Evolutionary conservation across 2,888 invertebrate species (phyloP).

Genomic region (Apodemia duryi): DNA sequence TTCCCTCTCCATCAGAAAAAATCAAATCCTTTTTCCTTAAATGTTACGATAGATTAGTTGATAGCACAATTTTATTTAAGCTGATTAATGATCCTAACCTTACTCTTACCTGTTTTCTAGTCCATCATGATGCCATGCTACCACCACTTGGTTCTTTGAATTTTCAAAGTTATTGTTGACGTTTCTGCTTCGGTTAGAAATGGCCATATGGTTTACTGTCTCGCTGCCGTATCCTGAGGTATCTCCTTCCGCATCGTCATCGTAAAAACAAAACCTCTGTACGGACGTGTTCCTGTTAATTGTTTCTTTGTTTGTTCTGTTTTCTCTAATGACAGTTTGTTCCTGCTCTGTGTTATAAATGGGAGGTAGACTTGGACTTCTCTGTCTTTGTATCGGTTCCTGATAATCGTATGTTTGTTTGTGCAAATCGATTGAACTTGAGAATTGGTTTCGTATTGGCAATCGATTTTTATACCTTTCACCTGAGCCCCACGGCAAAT

Average conservation of each 20-base stretch:
- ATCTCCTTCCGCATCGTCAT: conserved; percentile 83
- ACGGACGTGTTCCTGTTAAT: conserved; percentile 62
- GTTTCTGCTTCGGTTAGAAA: conserved; percentile 43
- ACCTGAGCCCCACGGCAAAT: conserved; percentile 86
- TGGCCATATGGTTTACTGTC: conserved; percentile 78
- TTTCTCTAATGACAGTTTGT: conserved; percentile 51
- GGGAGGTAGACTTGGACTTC: conserved; percentile 85
- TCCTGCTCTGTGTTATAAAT: conserved; percentile 72
- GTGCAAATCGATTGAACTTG: conserved; percentile 66
- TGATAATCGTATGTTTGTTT: conserved; percentile 67
- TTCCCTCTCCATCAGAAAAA: too few species aligned
- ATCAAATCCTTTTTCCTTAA: too few species aligned
- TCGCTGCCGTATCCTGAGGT: conserved; percentile 93
- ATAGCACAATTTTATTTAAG: too few species aligned
- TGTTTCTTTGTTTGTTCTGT: conserved; percentile 45
- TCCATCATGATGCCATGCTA: conserved; percentile 68
- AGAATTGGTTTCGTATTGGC: conserved; percentile 70
- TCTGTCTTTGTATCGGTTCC: conserved; percentile 64
- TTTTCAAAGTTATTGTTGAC: conserved; percentile 42
- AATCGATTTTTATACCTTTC: conserved; percentile 64
- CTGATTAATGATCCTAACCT: neutral
- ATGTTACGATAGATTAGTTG: too few species aligned
- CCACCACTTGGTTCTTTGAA: conserved; percentile 47
- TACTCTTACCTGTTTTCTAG: conserved; percentile 55
- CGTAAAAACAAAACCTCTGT: conserved; percentile 69